Conservation (phyloP, 2,113 vertebrate species). For the Neolamprologus modestus region DNA sequence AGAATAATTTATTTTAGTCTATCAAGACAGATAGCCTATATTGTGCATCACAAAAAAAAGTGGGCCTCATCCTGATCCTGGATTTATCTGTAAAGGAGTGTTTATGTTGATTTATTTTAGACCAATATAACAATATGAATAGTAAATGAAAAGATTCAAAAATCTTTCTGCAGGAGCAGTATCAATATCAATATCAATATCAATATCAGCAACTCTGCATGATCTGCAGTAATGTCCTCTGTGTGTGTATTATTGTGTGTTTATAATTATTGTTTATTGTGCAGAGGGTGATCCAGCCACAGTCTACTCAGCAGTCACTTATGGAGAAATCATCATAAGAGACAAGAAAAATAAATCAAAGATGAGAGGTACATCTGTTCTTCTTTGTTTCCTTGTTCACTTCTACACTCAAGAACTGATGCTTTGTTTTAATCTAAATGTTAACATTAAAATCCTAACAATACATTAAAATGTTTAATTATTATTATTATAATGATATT, state of each 20-base stretch:
- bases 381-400: accelerated
- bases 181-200: background rate
- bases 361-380: background rate
- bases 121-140: background rate
- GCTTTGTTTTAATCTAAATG: background rate
- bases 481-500: background rate
- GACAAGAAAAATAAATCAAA: background rate
- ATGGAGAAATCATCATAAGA: accelerated
- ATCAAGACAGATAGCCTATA: background rate
- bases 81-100: accelerated
- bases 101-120: accelerated
- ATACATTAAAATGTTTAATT: background rate
- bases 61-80: background rate
- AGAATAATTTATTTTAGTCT: accelerated
- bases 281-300: accelerated
- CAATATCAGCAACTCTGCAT: background rate
- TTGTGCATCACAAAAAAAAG: accelerated
- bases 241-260: background rate
- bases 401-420: background rate
- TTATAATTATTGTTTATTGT: background rate
- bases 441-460: background rate
- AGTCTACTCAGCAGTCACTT: background rate
- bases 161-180: background rate
- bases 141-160: background rate
- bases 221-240: background rate